Conservation (phyloP, 2,888 invertebrate species). For the Sphinx pinastri region DNA sequence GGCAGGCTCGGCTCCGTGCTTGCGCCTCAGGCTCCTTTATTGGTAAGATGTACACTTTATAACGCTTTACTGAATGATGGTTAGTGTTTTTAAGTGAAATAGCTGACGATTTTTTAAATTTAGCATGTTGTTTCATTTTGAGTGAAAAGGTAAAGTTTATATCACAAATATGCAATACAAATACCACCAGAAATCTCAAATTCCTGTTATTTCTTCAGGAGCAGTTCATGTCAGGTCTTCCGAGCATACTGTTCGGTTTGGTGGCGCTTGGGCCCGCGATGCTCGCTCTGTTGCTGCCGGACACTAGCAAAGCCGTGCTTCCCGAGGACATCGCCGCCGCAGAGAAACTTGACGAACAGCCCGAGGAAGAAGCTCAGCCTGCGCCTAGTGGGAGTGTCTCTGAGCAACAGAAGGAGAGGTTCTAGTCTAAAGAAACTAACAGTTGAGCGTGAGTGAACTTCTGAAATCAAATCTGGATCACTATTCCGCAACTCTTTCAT, state of each 20-base stretch:
- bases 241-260: conserved; percentile 67
- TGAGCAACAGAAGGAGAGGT: conserved; percentile 14
- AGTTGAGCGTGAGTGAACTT: too few species aligned
- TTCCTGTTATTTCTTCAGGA: conserved; percentile 49
- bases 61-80: neutral
- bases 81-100: too few species aligned
- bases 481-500: too few species aligned
- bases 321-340: conserved; percentile 67
- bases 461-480: too few species aligned
- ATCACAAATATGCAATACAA: too few species aligned
- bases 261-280: conserved; percentile 66
- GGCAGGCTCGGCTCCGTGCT: conserved; percentile 86
- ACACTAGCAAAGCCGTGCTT: conserved; percentile 62
- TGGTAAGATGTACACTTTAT: conserved; percentile 68
- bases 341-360: conserved; percentile 54
- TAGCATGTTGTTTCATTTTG: too few species aligned
- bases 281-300: conserved; percentile 67
- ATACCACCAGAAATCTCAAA: too few species aligned
- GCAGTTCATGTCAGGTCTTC: conserved; percentile 65
- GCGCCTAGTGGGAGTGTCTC: neutral
- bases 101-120: too few species aligned
- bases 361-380: conserved; percentile 22
- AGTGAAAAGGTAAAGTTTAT: neutral
- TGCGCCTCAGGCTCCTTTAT: conserved; percentile 86
- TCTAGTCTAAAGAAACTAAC: neutral